phyloP scores from a whole-genome alignment of 2,888 invertebrate species.

The Apamea anceps region DNA sequence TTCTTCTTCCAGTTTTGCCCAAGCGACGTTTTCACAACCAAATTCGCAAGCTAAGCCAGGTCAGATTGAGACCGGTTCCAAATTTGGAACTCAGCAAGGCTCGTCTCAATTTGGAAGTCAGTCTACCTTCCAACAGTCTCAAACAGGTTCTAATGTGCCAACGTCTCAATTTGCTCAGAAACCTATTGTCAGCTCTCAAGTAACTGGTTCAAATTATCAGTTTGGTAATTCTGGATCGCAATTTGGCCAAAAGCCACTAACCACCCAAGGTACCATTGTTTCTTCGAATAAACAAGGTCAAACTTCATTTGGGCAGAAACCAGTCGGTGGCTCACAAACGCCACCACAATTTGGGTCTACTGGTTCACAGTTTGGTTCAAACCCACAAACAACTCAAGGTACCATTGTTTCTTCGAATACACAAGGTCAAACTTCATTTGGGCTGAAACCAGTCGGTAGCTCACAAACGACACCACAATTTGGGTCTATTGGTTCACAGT shows the following conservation, averaged over 20 bases:
- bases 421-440: constrained; percentile 21
- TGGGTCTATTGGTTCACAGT: constrained; percentile 18
- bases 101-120: constrained; percentile 35
- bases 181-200: constrained; percentile 43
- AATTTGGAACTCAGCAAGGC: constrained; percentile 47
- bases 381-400: constrained; percentile 13
- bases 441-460: constrained; percentile 25
- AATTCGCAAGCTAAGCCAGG: constrained; percentile 36
- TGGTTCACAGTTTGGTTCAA: constrained; percentile 19
- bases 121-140: constrained; percentile 48
- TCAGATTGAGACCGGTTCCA: constrained; percentile 34
- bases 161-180: constrained; percentile 43
- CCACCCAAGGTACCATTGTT: constrained; percentile 25
- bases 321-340: constrained; percentile 5
- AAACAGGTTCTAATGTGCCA: constrained; percentile 22
- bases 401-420: constrained; percentile 31
- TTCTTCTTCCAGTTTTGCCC: constrained; percentile 10
- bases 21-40: background rate
- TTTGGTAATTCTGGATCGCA: constrained; percentile 35
- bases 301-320: constrained; percentile 33
- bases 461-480: constrained; percentile 10
- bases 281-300: constrained; percentile 30
- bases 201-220: constrained; percentile 35
- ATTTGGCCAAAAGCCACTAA: constrained; percentile 18
- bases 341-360: constrained; percentile 7